Percentiles rank a stretch among this genome's conserved stretches.
phyloP scores from a whole-genome alignment of 2,113 vertebrate genomes.

The Chaetura pelagica region DNA sequence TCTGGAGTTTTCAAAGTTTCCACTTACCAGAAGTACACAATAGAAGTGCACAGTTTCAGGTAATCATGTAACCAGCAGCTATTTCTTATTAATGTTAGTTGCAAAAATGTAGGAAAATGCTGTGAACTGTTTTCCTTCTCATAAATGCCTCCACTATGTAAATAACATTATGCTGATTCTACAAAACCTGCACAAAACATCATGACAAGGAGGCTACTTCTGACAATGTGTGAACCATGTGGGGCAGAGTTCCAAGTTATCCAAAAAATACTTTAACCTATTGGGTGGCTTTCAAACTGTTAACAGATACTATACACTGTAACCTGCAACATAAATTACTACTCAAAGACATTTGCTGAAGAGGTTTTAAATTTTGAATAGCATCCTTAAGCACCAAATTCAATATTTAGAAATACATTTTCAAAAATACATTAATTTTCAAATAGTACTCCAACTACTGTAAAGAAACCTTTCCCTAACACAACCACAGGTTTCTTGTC shows the following conservation, averaged over 20 bases:
- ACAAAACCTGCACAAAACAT: background rate
- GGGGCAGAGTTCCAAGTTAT: background rate
- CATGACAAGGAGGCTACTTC: background rate
- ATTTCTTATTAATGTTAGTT: background rate
- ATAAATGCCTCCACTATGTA: background rate
- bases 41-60: background rate
- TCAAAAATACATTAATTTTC: background rate
- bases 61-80: background rate
- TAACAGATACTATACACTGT: background rate
- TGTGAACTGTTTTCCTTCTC: background rate
- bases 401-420: background rate
- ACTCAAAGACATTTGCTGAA: background rate
- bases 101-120: background rate
- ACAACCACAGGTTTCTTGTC: background rate
- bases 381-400: background rate
- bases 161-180: background rate
- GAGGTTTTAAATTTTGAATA: background rate
- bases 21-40: background rate
- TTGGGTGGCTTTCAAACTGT: background rate
- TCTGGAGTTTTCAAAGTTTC: background rate
- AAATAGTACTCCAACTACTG: background rate
- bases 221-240: rapidly evolving
- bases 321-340: background rate
- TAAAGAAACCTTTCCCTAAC: background rate
- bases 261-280: background rate